A percentile compares a stretch with the other conserved stretches of the same genome.
Conservation (phyloP, 2,113 vertebrate genomes). For the Corapipo altera region DNA sequence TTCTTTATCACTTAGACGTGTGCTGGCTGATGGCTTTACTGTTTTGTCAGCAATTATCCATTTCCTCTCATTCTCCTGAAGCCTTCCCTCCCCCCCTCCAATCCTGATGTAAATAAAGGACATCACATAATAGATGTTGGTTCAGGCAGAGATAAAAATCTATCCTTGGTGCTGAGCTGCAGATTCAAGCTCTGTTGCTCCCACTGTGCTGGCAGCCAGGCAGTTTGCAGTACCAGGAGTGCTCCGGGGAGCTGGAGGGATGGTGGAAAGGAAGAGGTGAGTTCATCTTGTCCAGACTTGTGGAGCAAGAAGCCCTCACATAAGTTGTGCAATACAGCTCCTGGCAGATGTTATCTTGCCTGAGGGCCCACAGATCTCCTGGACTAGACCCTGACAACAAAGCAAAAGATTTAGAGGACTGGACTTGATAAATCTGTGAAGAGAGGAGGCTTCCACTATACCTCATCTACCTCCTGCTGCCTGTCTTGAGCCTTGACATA, state of each 20-base stretch:
- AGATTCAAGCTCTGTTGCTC: neutral
- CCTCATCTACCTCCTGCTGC: neutral
- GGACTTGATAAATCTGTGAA: neutral
- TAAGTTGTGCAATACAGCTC: neutral
- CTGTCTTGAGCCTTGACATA: neutral
- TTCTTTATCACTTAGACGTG: neutral
- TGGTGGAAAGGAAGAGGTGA: neutral
- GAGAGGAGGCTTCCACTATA: neutral
- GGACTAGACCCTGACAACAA: neutral
- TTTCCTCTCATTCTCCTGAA: neutral
- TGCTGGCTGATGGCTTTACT: neutral
- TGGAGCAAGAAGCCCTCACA: neutral
- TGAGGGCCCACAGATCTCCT: neutral
- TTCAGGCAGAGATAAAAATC: neutral
- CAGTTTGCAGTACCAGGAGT: rapidly evolving
- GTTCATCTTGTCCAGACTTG: neutral
- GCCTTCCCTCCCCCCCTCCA: neutral
- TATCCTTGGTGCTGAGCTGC: neutral
- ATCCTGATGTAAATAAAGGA: neutral
- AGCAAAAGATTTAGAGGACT: neutral
- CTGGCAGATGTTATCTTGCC: neutral
- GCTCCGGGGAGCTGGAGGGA: rapidly evolving
- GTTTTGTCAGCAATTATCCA: neutral
- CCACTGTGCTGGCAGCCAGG: neutral
- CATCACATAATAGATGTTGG: neutral